These are phyloP conservation scores for Limnephilus auricula DNA, from an alignment of 2,888 invertebrate species.

Conservation along the genomic window DNA sequence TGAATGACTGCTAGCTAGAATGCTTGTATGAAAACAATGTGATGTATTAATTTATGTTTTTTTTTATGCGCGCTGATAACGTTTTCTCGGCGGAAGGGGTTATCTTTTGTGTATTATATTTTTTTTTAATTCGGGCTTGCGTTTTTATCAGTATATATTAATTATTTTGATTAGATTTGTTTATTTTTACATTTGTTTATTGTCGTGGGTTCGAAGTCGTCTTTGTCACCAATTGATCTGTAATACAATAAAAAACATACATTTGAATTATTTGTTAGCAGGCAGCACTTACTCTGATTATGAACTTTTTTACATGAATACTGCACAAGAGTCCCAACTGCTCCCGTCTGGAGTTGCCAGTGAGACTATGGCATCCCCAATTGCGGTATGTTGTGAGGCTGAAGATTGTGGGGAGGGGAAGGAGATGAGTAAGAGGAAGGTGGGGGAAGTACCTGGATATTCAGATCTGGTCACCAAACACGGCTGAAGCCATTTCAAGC, in stretches of 20 bases:
- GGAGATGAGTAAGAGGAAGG: too few species aligned
- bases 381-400: too few species aligned
- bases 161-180: not conserved
- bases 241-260: not conserved
- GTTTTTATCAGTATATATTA: not conserved
- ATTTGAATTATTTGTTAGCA: not conserved
- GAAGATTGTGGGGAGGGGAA: too few species aligned
- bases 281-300: not conserved
- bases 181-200: not conserved
- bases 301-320: not conserved
- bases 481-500: too few species aligned
- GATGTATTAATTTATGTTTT: not conserved
- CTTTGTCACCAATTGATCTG: not conserved
- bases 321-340: too few species aligned
- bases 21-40: not conserved
- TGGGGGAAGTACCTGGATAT: too few species aligned
- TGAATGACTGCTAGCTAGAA: constrained; percentile 3
- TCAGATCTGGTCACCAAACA: too few species aligned
- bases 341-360: too few species aligned
- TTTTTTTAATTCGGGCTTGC: not conserved
- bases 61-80: not conserved
- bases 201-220: not conserved
- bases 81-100: not conserved
- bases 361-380: too few species aligned
- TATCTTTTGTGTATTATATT: not conserved